Base-by-base conservation (phyloP, 2,797 vertebrate genomes). In the Chaunax sp. region DNA sequence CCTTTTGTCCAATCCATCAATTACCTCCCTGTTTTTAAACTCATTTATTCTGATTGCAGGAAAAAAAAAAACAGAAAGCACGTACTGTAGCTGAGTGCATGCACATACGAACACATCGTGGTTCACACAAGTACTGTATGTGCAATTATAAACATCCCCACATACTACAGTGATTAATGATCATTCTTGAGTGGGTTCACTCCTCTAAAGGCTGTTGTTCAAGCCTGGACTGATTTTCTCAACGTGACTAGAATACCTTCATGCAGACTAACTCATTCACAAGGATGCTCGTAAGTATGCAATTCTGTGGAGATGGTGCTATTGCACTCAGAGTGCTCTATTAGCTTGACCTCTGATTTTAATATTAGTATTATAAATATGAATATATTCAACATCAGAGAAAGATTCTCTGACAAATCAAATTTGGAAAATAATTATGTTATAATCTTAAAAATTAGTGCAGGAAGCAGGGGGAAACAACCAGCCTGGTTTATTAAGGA, bases 1-100 rank as follows among this genome's bases (percentile, higher is more conserved):
- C 90, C 84, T 88, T 80, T 80, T 78, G 74, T 83, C 67, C 80
- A 75, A 60, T 65, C 69, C 84, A 90, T 93, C 89, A 85, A 87
- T 90, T 85, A 87, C 58, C 46, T 64, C n/a, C 38, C 41, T 63
- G 46, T 74, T 87, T 84, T 73, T 79, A 69, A 77, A 76, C 63
- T 85, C 58, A 77, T 83, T 76, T 75, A 76, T 65, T 81, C 65
- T 56, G 64, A 69, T 62, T 72, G 61, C 28, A 67, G 54, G 41
- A 38, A 55, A 69, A 49, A 50, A 23, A 30, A 53, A 35, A 35
- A 28, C n/a, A 28, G 12, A 54, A 56, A 57, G 66, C 35, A 57
- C 62, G 60, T 20, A 47, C 18, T 59, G 57, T 57, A 58, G 51
- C 28, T 40, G 28, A 52, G 60, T 16, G 11, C 37, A 58, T 16